Evolutionary conservation across 2,888 invertebrate species (phyloP).

Genomic region (Aquatica leii): DNA sequence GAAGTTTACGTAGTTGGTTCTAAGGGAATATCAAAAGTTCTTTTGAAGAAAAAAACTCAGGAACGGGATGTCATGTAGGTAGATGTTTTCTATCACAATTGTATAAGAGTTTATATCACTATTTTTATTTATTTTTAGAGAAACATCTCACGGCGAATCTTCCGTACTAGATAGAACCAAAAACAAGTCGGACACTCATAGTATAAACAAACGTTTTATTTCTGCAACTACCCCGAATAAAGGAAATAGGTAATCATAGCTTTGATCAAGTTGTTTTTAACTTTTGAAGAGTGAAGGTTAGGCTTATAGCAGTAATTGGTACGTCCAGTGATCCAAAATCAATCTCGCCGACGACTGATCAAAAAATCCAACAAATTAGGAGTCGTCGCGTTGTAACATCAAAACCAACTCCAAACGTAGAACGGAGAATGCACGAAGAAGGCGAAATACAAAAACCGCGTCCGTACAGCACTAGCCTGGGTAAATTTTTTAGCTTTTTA

Average conservation of each 20-base stretch:
- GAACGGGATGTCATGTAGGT: not conserved
- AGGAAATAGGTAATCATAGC: conserved; percentile 42
- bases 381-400: conserved; percentile 17
- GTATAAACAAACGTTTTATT: not conserved
- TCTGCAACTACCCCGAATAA: conserved; percentile 23
- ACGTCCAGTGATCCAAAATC: conserved; percentile 42
- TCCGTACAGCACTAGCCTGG: conserved; percentile 11
- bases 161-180: not conserved
- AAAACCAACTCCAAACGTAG: conserved; percentile 9
- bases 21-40: conserved; percentile 20
- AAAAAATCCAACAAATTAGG: conserved; percentile 22
- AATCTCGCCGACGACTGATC: conserved; percentile 15
- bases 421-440: not conserved
- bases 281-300: conserved; percentile 61
- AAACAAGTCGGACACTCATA: not conserved
- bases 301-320: conserved; percentile 54
- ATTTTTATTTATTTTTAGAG: no score
- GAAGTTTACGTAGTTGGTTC: conserved; percentile 23
- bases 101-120: no score
- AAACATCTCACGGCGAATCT: no score
- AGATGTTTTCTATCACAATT: no score
- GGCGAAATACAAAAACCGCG: not conserved
- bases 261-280: conserved; percentile 24
- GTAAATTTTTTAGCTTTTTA: no score
- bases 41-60: not conserved